A percentile compares a stretch with the other conserved stretches of the same genome.
Conservation (phyloP, 1,140 invertebrate genomes). For the Atta cephalotes region DNA sequence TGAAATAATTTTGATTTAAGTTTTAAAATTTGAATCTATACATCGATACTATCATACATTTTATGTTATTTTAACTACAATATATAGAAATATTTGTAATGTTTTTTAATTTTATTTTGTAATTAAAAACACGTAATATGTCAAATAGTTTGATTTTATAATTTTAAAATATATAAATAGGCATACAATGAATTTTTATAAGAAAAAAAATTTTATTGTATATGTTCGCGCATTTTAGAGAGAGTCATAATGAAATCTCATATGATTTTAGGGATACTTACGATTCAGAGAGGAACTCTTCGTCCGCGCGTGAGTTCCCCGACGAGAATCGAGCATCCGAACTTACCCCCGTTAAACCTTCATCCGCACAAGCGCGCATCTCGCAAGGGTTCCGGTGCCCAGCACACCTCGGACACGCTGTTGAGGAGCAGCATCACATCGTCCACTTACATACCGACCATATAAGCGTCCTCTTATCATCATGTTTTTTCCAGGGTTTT, state of each 20-base stretch:
- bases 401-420: constrained; percentile 88
- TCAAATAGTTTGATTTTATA: neutral
- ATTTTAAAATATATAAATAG: neutral
- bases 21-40: too few relatives aligned
- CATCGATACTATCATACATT: too few relatives aligned
- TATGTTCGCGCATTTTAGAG: too few relatives aligned
- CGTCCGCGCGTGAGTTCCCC: constrained; percentile 90
- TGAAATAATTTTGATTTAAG: too few relatives aligned
- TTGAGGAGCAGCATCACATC: constrained; percentile 80
- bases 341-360: constrained; percentile 91
- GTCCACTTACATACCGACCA: constrained; percentile 83
- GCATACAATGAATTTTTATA: neutral
- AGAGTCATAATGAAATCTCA: neutral
- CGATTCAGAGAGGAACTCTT: constrained; percentile 75
- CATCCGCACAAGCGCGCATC: constrained; percentile 87
- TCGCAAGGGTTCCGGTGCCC: constrained; percentile 87
- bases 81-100: too few relatives aligned
- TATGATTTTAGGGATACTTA: constrained; percentile 74
- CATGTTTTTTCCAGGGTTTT: constrained; percentile 20
- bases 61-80: too few relatives aligned
- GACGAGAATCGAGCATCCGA: constrained; percentile 92
- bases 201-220: neutral
- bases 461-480: constrained; percentile 72
- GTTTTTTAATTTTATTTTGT: too few relatives aligned
- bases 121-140: neutral